These are phyloP conservation scores for Nothocercus julius DNA, from an alignment of 2,113 vertebrate species.

Conservation along the genomic window DNA sequence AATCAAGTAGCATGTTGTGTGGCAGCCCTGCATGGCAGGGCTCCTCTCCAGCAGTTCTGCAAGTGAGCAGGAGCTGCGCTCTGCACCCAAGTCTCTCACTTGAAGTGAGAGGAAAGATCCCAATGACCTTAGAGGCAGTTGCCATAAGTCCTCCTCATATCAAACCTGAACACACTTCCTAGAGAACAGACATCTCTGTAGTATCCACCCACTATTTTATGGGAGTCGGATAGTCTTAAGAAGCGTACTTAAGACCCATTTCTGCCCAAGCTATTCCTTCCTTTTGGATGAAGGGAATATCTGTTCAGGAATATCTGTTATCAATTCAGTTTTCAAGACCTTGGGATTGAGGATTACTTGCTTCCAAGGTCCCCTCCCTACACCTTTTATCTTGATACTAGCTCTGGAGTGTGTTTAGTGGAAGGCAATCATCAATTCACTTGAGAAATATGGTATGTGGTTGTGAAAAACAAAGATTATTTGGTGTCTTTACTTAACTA, in stretches of 20 bases:
- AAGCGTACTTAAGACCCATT: not conserved
- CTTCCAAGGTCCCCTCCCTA: not conserved
- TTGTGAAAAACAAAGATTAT: not conserved
- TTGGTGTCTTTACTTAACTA: not conserved
- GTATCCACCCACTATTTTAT: not conserved
- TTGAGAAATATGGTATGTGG: not conserved
- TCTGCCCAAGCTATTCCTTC: not conserved
- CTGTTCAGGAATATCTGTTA: not conserved
- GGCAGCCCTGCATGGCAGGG: too few species aligned
- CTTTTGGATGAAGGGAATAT: not conserved
- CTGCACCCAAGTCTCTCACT: not conserved
- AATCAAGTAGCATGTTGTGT: not conserved
- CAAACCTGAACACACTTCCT: not conserved
- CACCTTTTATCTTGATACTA: not conserved
- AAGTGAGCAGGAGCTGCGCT: not conserved
- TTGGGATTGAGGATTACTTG: not conserved
- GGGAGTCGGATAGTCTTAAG: not conserved
- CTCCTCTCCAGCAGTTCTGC: not conserved
- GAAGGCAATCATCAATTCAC: not conserved
- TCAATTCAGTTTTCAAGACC: not conserved
- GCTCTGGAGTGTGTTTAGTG: not conserved
- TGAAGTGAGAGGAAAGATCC: not conserved
- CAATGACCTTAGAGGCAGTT: not conserved
- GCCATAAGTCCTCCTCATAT: not conserved
- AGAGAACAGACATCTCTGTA: not conserved